Evolutionary conservation across 2,797 vertebrate species (phyloP).

Genomic region (Sebastes oblongus): DNA sequence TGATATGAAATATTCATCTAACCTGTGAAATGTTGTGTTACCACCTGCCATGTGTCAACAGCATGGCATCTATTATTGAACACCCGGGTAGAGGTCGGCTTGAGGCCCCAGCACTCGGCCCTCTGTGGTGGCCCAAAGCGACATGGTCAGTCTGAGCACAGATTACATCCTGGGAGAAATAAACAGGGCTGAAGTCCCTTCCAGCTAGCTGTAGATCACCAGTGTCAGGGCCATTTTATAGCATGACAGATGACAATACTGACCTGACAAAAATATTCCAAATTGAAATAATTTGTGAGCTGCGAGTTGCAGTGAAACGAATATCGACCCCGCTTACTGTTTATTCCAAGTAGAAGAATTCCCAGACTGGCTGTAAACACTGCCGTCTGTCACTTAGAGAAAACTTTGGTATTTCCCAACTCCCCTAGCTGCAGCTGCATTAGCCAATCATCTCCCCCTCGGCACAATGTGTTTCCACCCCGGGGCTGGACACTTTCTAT

Average conservation of each 20-base stretch:
- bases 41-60: slow-evolving; percentile 82
- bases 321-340: slow-evolving; percentile 1
- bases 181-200: slow-evolving; percentile 27
- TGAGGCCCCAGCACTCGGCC: slow-evolving; percentile 53
- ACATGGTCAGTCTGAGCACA: slow-evolving; percentile 57
- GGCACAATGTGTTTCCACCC: slow-evolving; percentile 62
- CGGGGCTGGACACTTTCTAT: slow-evolving; percentile 47
- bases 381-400: slow-evolving; percentile 33
- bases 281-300: slow-evolving; percentile 7
- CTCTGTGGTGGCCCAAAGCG: slow-evolving; percentile 56
- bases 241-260: slow-evolving; percentile 11
- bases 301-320: slow-evolving; percentile 3
- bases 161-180: slow-evolving; percentile 51
- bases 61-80: slow-evolving; percentile 83
- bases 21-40: slow-evolving; percentile 83
- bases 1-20: slow-evolving; percentile 84
- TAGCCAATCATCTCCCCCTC: slow-evolving; percentile 32
- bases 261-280: slow-evolving; percentile 11
- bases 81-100: slow-evolving; percentile 62
- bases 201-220: slow-evolving; percentile 15
- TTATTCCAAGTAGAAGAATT: slow-evolving; percentile 38
- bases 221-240: not conserved
- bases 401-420: slow-evolving; percentile 64
- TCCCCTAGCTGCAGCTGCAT: slow-evolving; percentile 41
- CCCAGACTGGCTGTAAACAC: slow-evolving; percentile 53